Base-by-base conservation (phyloP, 2,888 invertebrate genomes). In the Oligia latruncula region DNA sequence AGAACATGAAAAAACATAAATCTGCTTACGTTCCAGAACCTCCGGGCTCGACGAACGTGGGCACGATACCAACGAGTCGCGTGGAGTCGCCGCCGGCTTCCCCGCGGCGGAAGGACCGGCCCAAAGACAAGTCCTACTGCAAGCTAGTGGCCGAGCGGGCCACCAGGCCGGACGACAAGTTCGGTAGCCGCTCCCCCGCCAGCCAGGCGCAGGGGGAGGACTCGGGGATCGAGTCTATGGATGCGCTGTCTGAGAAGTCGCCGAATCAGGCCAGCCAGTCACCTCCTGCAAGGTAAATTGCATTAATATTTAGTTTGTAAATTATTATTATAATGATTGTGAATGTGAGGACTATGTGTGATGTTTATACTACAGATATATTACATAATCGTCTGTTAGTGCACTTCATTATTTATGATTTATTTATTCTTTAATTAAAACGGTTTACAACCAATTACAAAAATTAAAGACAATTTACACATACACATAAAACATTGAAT, bases 141-240 rank as follows among this genome's bases (percentile, higher is more conserved):
- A 97, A 97, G 91, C 96, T 97, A 82, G 94, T 97, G 67, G 97
- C 96, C 46, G 97, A 97, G 84, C 95, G 97, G 20, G 92, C 93
- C 29, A 85, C 87, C 91, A 88, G 86, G 87, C 92, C 87, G 87
- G 91, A 90, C 82, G 95, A 95, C 88, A 95, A 95, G 91, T 95
- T 95, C 91, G 93, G 92, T 78, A 94, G 93, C 87, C 91, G 96
- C 74, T 97, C 97, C 35, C 97, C 97, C 79, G 94, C 94, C 88
- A 95, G 96, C 43, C 97, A 97, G 85, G 97, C 97, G 64, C 98
- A 98, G 90, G 98, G 98, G 68, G 99, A 99, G 93, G 99, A 99
- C 95, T 99, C 99, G 78, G 99, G 99, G 29, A 99, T 99, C 78
- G 99, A 99, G 94, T 98, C 98, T 62, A 99, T 99, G 99, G 99